These are phyloP conservation scores for Lucilia cuprina DNA, from an alignment of 1,140 invertebrate species.

Conservation along the genomic window DNA sequence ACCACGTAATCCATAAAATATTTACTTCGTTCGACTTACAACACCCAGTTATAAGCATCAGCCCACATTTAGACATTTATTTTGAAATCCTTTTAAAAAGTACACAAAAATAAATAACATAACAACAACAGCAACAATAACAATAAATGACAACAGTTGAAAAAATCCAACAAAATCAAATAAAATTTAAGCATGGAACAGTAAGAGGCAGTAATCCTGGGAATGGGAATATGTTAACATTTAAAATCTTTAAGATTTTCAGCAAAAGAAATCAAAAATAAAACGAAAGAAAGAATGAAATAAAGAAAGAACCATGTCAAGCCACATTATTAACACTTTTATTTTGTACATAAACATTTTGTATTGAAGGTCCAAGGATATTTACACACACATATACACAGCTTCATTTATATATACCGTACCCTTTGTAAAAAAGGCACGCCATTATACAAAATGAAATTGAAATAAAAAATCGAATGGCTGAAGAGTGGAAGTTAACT, in stretches of 20 bases:
- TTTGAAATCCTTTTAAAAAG: neutral
- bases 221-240: no score
- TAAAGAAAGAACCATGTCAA: neutral
- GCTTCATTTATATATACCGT: no score
- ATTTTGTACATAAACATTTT: neutral
- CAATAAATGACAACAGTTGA: neutral
- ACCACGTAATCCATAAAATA: conserved; percentile 2
- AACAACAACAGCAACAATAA: neutral
- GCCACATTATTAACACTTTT: neutral
- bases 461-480: no score
- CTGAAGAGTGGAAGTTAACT: no score
- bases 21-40: neutral
- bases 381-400: no score
- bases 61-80: neutral
- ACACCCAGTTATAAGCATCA: neutral
- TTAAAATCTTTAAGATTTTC: no score
- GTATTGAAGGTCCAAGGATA: neutral
- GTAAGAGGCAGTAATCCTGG: no score
- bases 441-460: no score
- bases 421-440: no score
- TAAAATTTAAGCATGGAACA: no score
- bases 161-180: no score
- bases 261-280: neutral
- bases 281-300: neutral
- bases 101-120: neutral